phyloP scores from a whole-genome alignment of 2,113 vertebrate species.

The Oreotrochilus melanogaster region DNA sequence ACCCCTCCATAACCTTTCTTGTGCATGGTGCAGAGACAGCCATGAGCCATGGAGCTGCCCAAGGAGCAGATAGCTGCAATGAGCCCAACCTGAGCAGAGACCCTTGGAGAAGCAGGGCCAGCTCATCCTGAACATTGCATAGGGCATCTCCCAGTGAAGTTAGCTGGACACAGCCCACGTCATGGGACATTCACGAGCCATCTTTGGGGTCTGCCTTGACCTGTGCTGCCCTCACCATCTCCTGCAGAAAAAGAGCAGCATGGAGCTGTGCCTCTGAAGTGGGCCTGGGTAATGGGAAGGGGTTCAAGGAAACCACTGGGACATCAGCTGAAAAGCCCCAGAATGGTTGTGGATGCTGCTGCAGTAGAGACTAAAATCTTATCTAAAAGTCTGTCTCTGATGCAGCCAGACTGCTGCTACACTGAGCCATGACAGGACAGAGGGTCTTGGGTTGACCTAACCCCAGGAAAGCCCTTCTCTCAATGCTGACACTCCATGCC shows the following conservation, averaged over 20 bases:
- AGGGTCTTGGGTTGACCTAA: not conserved
- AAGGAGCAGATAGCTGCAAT: not conserved
- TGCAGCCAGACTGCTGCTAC: not conserved
- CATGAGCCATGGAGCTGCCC: accelerated
- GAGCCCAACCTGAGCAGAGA: not conserved
- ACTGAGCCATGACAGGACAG: accelerated
- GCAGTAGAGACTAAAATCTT: not conserved
- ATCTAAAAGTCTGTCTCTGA: not conserved
- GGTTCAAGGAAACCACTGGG: not conserved
- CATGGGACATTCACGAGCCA: not conserved
- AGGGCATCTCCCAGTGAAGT: not conserved
- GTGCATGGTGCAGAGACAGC: not conserved
- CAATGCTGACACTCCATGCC: not conserved
- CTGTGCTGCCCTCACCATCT: not conserved
- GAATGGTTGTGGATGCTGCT: not conserved
- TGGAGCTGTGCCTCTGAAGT: not conserved
- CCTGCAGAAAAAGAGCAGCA: not conserved
- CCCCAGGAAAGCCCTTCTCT: not conserved
- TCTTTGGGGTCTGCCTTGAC: not conserved
- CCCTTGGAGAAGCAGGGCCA: not conserved
- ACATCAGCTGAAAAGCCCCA: not conserved
- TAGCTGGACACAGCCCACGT: not conserved
- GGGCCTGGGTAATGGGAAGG: not conserved
- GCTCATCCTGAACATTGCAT: not conserved
- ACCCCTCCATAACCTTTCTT: not conserved